Evolutionary conservation across 2,888 invertebrate genomes (phyloP).

Genomic region (Eupithecia dodoneata): DNA sequence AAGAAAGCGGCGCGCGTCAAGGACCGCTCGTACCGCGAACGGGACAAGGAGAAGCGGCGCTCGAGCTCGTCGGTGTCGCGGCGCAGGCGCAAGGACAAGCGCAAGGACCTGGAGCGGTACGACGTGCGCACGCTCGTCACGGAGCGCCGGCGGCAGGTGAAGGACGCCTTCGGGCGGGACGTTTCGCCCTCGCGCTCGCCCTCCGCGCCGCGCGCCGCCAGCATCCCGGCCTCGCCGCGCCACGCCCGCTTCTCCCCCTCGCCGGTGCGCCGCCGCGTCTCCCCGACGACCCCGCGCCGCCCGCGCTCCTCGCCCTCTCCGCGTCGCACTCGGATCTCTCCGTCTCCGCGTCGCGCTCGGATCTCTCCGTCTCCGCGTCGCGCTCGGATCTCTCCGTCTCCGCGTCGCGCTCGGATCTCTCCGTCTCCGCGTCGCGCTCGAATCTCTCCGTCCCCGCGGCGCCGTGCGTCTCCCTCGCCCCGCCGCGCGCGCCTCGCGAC

Average conservation of each 20-base stretch:
- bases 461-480: slow-evolving; percentile 46
- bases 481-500: slow-evolving; percentile 42
- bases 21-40: slow-evolving; percentile 89
- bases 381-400: neutral
- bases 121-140: slow-evolving; percentile 91
- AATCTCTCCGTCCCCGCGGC: slow-evolving; percentile 33
- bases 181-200: slow-evolving; percentile 70
- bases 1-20: slow-evolving; percentile 90
- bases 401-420: slow-evolving; percentile 39
- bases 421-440: slow-evolving; percentile 53
- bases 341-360: neutral
- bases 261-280: neutral
- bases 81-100: slow-evolving; percentile 80
- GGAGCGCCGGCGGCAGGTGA: slow-evolving; percentile 86
- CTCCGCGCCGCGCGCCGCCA: slow-evolving; percentile 22
- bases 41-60: slow-evolving; percentile 61
- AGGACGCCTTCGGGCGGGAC: slow-evolving; percentile 92
- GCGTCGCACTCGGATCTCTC: slow-evolving; percentile 37
- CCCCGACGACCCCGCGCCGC: neutral
- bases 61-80: slow-evolving; percentile 55
- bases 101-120: slow-evolving; percentile 92
- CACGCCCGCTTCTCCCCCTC: neutral
- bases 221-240: neutral
- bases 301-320: neutral
- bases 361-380: neutral